Percentiles rank a stretch among this genome's conserved stretches.
Evolutionary conservation across 2,113 vertebrate species (phyloP).

Genomic region (Petroica traversi): DNA sequence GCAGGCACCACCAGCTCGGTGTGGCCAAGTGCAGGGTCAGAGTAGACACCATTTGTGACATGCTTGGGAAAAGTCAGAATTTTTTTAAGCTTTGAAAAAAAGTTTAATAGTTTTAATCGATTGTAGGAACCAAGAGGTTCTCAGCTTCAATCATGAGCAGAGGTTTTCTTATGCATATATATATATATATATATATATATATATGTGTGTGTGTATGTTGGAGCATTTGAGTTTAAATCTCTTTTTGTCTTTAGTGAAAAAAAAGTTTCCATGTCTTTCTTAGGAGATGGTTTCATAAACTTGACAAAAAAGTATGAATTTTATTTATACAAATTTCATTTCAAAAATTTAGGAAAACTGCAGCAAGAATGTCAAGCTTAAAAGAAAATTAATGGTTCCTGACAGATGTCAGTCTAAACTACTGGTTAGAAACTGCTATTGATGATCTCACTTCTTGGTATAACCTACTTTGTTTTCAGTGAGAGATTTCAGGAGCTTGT

Average conservation of each 20-base stretch:
- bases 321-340: neutral
- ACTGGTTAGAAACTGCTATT: neutral
- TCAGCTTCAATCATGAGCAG: neutral
- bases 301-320: neutral
- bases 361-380: neutral
- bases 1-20: fast-evolving
- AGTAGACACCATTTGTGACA: neutral
- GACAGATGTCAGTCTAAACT: neutral
- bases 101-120: neutral
- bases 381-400: neutral
- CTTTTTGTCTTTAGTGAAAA: neutral
- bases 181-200: too few relatives aligned
- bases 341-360: neutral
- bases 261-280: neutral
- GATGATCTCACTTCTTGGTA: neutral
- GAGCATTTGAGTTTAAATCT: neutral
- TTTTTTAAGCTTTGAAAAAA: neutral
- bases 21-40: neutral
- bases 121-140: neutral
- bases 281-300: neutral
- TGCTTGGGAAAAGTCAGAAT: neutral
- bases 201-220: too few relatives aligned
- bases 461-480: neutral
- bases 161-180: neutral
- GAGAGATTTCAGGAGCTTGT: slow-evolving; percentile 17